phyloP scores from a whole-genome alignment of 2,113 vertebrate genomes.

The Pseudolaguvia tuberculata region DNA sequence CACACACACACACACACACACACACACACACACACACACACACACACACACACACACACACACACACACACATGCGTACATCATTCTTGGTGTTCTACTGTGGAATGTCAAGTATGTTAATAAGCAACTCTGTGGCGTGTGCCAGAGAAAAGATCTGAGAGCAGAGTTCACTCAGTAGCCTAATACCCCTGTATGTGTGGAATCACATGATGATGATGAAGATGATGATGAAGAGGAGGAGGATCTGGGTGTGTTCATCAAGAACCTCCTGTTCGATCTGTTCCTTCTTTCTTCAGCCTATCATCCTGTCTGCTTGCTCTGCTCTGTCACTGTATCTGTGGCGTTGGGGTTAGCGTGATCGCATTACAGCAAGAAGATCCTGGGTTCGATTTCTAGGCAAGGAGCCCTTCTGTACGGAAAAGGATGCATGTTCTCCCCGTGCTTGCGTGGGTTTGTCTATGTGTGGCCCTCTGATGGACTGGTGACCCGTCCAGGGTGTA shows the following conservation, averaged over 20 bases:
- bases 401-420: too few species aligned
- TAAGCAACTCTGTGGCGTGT: conserved; percentile 22
- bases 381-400: too few species aligned
- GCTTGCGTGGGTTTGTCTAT: too few species aligned
- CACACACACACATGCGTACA: conserved; percentile 10
- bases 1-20: too few species aligned
- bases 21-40: conserved; percentile 2
- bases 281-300: background rate
- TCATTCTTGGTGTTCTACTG: conserved; percentile 31
- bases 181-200: background rate
- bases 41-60: conserved; percentile 13
- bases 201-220: too few species aligned
- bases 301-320: conserved; percentile 11
- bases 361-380: too few species aligned
- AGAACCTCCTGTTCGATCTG: background rate
- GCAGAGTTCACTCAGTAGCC: background rate
- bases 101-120: conserved; percentile 37
- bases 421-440: too few species aligned
- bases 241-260: background rate
- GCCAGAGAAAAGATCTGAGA: background rate
- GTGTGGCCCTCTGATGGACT: too few species aligned
- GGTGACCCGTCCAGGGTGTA: too few species aligned
- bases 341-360: too few species aligned
- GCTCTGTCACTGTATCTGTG: too few species aligned
- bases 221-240: too few species aligned